These are phyloP conservation scores for Amyelois transitella DNA, from an alignment of 1,140 invertebrate species.

Conservation along the genomic window DNA sequence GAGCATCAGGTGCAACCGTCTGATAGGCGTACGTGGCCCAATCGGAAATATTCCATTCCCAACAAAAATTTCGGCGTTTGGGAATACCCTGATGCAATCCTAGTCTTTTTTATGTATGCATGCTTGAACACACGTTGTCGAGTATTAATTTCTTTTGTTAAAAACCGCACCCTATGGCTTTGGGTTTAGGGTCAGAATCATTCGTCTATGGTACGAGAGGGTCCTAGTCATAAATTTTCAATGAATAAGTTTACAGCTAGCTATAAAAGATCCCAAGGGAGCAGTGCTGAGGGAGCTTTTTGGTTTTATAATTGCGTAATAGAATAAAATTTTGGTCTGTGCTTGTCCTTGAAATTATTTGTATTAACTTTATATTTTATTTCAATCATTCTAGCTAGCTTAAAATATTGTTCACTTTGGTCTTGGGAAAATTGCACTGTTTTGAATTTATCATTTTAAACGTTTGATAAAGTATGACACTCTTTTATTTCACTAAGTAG, in stretches of 20 bases:
- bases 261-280: slow-evolving; percentile 21
- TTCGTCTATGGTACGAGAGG: neutral
- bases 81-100: slow-evolving; percentile 28
- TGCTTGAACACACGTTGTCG: slow-evolving; percentile 3
- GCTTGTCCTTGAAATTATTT: no score
- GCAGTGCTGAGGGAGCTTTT: slow-evolving; percentile 13
- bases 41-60: slow-evolving; percentile 9
- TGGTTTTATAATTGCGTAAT: slow-evolving; percentile 15
- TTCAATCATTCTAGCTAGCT: no score
- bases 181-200: neutral
- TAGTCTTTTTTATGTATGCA: slow-evolving; percentile 5
- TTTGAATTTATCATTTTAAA: no score
- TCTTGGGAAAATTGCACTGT: no score
- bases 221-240: slow-evolving; percentile 22
- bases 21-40: slow-evolving; percentile 11
- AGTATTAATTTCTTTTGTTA: neutral
- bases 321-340: neutral
- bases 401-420: no score
- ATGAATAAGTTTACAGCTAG: slow-evolving; percentile 27
- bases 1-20: slow-evolving; percentile 14
- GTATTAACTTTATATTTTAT: no score
- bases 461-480: no score
- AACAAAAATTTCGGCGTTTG: slow-evolving; percentile 18
- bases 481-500: no score
- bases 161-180: slow-evolving; percentile 9